These are phyloP conservation scores for Ophion slaviceki DNA, from an alignment of 2,888 invertebrate species.

Conservation along the genomic window DNA sequence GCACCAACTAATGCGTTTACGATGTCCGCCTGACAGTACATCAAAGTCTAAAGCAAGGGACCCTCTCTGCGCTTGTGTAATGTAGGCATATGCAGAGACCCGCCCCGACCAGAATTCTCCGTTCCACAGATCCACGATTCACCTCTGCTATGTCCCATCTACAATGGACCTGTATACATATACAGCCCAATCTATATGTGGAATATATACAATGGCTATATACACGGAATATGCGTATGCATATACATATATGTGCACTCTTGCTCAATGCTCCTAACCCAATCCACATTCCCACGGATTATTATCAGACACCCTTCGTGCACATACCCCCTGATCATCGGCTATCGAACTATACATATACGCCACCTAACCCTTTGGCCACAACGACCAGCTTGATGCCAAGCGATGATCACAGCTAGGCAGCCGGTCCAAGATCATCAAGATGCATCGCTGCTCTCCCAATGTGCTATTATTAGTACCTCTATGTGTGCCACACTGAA, in stretches of 20 bases:
- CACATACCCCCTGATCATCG: slow-evolving; percentile 66
- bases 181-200: slow-evolving; percentile 28
- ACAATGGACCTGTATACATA: slow-evolving; percentile 36
- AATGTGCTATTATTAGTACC: slow-evolving; percentile 24
- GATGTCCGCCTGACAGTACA: slow-evolving; percentile 81
- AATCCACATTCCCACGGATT: slow-evolving; percentile 70
- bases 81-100: slow-evolving; percentile 41
- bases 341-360: slow-evolving; percentile 63
- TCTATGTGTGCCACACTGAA: background rate
- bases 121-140: slow-evolving; percentile 54
- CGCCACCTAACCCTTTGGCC: slow-evolving; percentile 30
- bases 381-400: slow-evolving; percentile 55
- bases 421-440: slow-evolving; percentile 31
- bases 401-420: slow-evolving; percentile 39
- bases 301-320: slow-evolving; percentile 70
- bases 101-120: slow-evolving; percentile 61
- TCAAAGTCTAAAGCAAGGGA: slow-evolving; percentile 75
- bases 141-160: slow-evolving; percentile 41
- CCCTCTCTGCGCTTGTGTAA: slow-evolving; percentile 57
- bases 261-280: slow-evolving; percentile 65
- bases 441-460: slow-evolving; percentile 37
- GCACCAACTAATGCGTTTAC: slow-evolving; percentile 80
- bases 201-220: background rate
- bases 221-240: background rate
- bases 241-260: slow-evolving; percentile 16